Conservation (phyloP, 1,140 invertebrate species). For the Leptoteleia sp. region DNA sequence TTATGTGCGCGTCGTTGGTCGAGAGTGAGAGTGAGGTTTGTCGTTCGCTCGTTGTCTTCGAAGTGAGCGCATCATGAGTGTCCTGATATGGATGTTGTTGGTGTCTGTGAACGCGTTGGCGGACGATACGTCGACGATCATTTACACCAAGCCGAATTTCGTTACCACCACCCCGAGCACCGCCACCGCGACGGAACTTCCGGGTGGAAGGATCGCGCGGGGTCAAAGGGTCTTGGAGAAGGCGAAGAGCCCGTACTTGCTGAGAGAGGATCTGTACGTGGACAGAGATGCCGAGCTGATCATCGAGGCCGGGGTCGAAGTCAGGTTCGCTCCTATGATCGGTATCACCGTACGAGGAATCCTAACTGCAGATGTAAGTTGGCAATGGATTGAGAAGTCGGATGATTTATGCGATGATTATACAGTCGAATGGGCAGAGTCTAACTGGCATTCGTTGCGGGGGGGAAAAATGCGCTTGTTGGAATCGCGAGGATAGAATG, state of each 20-base stretch:
- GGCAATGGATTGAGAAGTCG: background rate
- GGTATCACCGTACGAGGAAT: slow-evolving; percentile 94
- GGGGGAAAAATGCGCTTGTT: no score
- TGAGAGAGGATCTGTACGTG: slow-evolving; percentile 90
- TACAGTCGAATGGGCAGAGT: background rate
- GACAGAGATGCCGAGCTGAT: slow-evolving; percentile 87
- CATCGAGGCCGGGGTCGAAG: slow-evolving; percentile 91
- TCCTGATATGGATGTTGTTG: slow-evolving; percentile 43
- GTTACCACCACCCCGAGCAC: slow-evolving; percentile 55
- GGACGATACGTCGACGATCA: slow-evolving; percentile 73
- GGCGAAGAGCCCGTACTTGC: slow-evolving; percentile 87
- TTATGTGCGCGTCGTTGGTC: slow-evolving; percentile 3
- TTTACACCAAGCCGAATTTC: slow-evolving; percentile 77
- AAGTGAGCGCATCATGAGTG: slow-evolving; percentile 49
- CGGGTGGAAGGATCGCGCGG: slow-evolving; percentile 83
- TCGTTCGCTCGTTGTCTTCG: slow-evolving; percentile 6
- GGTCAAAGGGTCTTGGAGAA: slow-evolving; percentile 80
- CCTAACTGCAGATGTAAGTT: slow-evolving; percentile 89
- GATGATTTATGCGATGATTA: slow-evolving; percentile 21
- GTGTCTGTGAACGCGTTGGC: slow-evolving; percentile 28
- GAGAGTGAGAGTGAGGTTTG: slow-evolving; percentile 44
- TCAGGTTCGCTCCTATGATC: slow-evolving; percentile 93
- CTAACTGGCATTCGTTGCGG: no score
- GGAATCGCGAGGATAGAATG: no score
- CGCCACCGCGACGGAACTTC: slow-evolving; percentile 81